Percentiles rank a stretch among this genome's conserved stretches.
Conservation (phyloP, 1,140 invertebrate species). For the Drosophila parabipectinata region DNA sequence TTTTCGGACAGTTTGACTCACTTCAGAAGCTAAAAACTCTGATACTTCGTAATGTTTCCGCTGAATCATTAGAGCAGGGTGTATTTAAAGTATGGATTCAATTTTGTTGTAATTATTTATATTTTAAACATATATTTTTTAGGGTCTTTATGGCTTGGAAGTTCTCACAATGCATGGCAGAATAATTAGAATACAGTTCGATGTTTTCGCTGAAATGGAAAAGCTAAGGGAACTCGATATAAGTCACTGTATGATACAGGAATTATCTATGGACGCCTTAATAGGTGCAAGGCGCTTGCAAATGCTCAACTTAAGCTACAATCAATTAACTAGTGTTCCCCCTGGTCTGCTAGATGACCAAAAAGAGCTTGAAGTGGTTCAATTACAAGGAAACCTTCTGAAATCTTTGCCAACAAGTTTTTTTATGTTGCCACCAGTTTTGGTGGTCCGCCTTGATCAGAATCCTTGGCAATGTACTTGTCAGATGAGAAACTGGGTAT, state of each 20-base stretch:
- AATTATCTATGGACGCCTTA: conserved; percentile 89
- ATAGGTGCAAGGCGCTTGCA: conserved; percentile 86
- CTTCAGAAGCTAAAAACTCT: conserved; percentile 85
- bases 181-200: conserved; percentile 87
- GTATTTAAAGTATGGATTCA: conserved; percentile 83
- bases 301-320: conserved; percentile 87
- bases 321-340: conserved; percentile 86
- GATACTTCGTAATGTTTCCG: conserved; percentile 86
- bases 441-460: conserved; percentile 85
- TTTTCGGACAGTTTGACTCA: conserved; percentile 87
- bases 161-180: conserved; percentile 84
- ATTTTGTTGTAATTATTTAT: not conserved
- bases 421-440: conserved; percentile 85
- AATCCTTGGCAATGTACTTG: conserved; percentile 91
- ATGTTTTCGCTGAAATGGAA: conserved; percentile 87
- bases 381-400: conserved; percentile 87
- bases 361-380: conserved; percentile 86
- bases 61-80: conserved; percentile 86
- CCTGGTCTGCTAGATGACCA: conserved; percentile 88
- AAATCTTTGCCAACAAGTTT: conserved; percentile 86
- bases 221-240: conserved; percentile 86
- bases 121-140: not conserved
- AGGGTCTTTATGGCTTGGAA: conserved; percentile 79
- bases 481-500: conserved; percentile 87
- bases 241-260: conserved; percentile 86